Evolutionary conservation across 2,797 vertebrate species (phyloP).

Genomic region (Micropoecilia bifurca): DNA sequence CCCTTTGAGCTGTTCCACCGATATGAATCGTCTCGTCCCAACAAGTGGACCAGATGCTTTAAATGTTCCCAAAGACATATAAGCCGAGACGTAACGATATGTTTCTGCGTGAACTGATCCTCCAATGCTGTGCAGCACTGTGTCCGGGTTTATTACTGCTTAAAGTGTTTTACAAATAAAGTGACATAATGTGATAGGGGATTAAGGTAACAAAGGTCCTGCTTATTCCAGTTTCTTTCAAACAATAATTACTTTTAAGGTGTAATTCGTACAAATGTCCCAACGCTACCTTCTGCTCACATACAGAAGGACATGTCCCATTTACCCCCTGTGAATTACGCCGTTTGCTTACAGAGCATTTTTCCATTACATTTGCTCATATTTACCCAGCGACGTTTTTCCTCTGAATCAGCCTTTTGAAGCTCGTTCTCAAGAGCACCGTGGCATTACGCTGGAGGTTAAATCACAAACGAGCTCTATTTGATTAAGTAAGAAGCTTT

Average conservation of each 20-base stretch:
- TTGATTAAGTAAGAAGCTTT: too few relatives aligned
- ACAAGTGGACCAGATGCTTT: background rate
- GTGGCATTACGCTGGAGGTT: background rate
- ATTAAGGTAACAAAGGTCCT: background rate
- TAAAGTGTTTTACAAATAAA: background rate
- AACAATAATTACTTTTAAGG: background rate
- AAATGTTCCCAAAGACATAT: background rate
- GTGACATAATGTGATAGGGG: background rate
- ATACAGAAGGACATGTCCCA: background rate
- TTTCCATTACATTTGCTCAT: constrained; percentile 14
- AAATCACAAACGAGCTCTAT: background rate
- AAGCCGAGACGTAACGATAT: too few relatives aligned
- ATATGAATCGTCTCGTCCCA: background rate
- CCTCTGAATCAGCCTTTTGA: constrained; percentile 3
- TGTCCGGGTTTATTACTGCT: background rate
- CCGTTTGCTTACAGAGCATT: background rate
- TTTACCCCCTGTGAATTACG: background rate
- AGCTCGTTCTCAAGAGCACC: background rate
- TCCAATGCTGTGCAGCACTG: background rate
- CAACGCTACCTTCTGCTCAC: background rate
- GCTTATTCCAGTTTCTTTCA: background rate
- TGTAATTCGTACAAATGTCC: background rate
- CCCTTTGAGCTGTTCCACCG: background rate
- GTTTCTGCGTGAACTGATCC: background rate
- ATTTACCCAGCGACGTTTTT: background rate